phyloP scores from a whole-genome alignment of 2,797 vertebrate species.

The Heterohyrax brucei region DNA sequence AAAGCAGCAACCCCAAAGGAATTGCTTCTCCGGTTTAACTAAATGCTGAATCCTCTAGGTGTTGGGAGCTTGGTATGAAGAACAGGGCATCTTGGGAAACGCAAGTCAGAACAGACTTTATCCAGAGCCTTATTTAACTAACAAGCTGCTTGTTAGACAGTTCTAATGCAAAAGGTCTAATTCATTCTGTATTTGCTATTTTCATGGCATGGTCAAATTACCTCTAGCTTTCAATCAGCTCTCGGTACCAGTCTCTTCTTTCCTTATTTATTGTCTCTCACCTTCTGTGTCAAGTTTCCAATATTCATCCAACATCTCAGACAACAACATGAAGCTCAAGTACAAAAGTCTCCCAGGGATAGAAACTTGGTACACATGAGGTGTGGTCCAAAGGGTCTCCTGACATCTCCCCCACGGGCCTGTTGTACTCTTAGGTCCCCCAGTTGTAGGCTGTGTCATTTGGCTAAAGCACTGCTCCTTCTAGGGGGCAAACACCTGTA shows the following conservation, averaged over 20 bases:
- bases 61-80: slow-evolving; percentile 81
- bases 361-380: background rate
- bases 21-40: slow-evolving; percentile 76
- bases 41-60: slow-evolving; percentile 69
- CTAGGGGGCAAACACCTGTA: slow-evolving; percentile 24
- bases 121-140: slow-evolving; percentile 75
- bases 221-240: slow-evolving; percentile 78
- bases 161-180: slow-evolving; percentile 84
- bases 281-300: slow-evolving; percentile 83
- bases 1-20: slow-evolving; percentile 87
- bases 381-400: background rate
- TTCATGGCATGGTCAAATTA: slow-evolving; percentile 78
- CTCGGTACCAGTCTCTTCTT: slow-evolving; percentile 79
- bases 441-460: background rate
- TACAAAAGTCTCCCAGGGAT: slow-evolving; percentile 68
- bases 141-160: slow-evolving; percentile 82
- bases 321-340: slow-evolving; percentile 88
- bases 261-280: slow-evolving; percentile 83
- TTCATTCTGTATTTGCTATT: slow-evolving; percentile 83
- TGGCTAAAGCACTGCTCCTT: slow-evolving; percentile 36
- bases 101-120: slow-evolving; percentile 71
- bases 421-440: background rate
- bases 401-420: background rate
- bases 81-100: slow-evolving; percentile 75
- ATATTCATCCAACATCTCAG: slow-evolving; percentile 85